Conservation (phyloP, 2,113 vertebrate genomes). For the Catharus minimus region DNA sequence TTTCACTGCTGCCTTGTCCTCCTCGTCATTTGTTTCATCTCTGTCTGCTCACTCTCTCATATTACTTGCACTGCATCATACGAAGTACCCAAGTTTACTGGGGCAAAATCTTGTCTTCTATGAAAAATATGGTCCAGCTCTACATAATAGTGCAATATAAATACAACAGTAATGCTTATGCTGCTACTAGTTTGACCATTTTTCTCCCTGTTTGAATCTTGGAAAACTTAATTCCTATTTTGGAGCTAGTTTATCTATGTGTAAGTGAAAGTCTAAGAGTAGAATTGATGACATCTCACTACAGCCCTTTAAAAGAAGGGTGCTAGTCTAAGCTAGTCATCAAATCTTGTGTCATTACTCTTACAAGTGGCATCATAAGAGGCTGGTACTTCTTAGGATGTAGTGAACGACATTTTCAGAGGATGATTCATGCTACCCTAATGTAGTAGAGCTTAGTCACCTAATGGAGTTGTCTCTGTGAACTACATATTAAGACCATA, state of each 20-base stretch:
- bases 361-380: neutral
- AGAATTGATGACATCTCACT: neutral
- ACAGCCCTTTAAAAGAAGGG: neutral
- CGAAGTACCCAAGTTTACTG: neutral
- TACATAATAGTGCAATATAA: neutral
- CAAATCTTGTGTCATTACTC: neutral
- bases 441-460: slow-evolving; percentile 23
- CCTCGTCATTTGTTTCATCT: slow-evolving; percentile 16
- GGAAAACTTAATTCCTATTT: neutral
- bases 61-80: neutral
- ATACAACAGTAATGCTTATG: neutral
- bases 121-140: neutral
- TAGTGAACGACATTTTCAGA: slow-evolving; percentile 24
- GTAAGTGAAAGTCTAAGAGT: neutral
- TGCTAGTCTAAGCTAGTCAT: slow-evolving; percentile 3
- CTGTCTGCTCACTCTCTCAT: neutral
- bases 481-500: neutral
- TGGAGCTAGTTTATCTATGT: neutral
- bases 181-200: neutral
- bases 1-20: slow-evolving; percentile 6
- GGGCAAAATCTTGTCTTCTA: neutral
- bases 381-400: neutral
- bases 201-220: neutral
- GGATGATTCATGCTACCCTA: slow-evolving; percentile 23
- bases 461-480: neutral